These are phyloP conservation scores for Trichonephila inaurata DNA, from an alignment of 1,140 invertebrate species.

Conservation along the genomic window DNA sequence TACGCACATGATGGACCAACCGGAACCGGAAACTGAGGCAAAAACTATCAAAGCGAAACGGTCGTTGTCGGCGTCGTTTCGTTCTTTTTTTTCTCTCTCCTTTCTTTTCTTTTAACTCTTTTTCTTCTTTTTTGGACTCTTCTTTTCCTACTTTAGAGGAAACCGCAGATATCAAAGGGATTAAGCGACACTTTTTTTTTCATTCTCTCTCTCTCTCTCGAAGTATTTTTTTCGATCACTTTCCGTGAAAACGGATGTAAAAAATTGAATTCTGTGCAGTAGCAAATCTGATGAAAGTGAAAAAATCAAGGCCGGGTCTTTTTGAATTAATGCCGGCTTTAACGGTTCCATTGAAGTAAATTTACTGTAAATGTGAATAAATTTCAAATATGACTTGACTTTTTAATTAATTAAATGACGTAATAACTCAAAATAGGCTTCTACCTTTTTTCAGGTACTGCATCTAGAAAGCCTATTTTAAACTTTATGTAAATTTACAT, in stretches of 20 bases:
- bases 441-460: no score
- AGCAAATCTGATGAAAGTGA: neutral
- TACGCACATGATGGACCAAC: constrained; percentile 63
- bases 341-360: neutral
- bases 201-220: neutral
- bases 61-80: constrained; percentile 60
- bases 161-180: constrained; percentile 66
- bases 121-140: neutral
- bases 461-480: no score
- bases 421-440: no score
- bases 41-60: constrained; percentile 61
- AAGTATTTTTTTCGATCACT: neutral
- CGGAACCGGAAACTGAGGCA: constrained; percentile 71
- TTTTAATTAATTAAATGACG: no score
- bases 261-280: constrained; percentile 30
- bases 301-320: neutral
- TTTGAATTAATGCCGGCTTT: neutral
- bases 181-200: constrained; percentile 56
- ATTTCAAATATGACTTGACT: neutral
- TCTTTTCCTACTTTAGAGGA: constrained; percentile 72
- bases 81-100: constrained; percentile 29
- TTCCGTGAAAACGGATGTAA: constrained; percentile 38
- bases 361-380: neutral
- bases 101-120: neutral
- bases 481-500: no score